A percentile compares a stretch with the other conserved stretches of the same genome.
These are phyloP conservation scores for Labeo calbasu DNA, from an alignment of 2,797 vertebrate species.

Conservation along the genomic window DNA sequence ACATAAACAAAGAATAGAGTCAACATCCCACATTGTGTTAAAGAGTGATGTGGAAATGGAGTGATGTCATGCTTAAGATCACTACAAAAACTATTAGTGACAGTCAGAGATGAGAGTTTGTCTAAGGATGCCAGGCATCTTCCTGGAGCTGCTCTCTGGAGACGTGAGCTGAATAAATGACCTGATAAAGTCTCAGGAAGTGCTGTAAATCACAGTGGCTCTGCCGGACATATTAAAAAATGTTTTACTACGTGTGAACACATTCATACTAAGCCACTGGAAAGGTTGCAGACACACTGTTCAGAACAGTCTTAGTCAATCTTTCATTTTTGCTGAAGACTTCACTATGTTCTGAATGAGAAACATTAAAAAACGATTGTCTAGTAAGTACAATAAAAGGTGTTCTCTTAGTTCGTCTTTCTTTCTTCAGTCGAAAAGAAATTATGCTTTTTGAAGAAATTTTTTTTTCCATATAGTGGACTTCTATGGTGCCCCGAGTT, in stretches of 20 bases:
- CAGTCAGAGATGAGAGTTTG: slow-evolving; percentile 13
- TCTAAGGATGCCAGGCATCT: slow-evolving; percentile 35
- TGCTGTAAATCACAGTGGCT: slow-evolving; percentile 48
- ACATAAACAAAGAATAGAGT: neutral
- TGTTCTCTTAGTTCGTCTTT: too few relatives aligned
- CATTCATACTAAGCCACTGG: slow-evolving; percentile 19
- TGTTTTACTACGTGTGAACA: slow-evolving; percentile 60
- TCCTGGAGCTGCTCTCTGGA: slow-evolving; percentile 25
- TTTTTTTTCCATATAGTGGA: too few relatives aligned
- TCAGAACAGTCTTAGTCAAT: neutral
- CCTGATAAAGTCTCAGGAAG: slow-evolving; percentile 45
- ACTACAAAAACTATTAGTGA: slow-evolving; percentile 16
- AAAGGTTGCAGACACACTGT: slow-evolving; percentile 11
- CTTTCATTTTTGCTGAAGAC: slow-evolving; percentile 29
- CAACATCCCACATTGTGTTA: neutral
- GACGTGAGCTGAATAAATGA: slow-evolving; percentile 31
- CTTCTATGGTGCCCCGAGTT: too few relatives aligned
- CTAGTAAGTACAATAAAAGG: too few relatives aligned
- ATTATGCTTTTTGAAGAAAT: too few relatives aligned
- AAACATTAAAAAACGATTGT: too few relatives aligned
- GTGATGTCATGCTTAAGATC: slow-evolving; percentile 18
- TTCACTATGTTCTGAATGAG: neutral
- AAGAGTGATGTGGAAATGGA: neutral
- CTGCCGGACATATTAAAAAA: slow-evolving; percentile 55
- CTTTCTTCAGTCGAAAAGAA: too few relatives aligned